Percentiles rank a stretch among this genome's conserved stretches.
Evolutionary conservation across 2,113 vertebrate genomes (phyloP).

Genomic region (Pyrgilauda ruficollis): DNA sequence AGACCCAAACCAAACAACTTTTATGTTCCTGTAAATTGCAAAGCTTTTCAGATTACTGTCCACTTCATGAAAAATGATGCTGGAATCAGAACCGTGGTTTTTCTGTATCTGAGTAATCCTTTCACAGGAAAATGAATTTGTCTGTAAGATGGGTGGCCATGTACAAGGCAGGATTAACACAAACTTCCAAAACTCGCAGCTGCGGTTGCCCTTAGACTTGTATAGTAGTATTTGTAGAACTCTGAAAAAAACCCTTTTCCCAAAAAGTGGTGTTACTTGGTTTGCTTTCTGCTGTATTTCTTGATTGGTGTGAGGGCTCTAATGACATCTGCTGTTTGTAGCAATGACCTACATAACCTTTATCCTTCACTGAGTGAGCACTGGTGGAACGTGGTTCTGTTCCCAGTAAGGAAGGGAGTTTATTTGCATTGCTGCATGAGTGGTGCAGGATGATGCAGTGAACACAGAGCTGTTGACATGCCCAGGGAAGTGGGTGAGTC

Average conservation of each 20-base stretch:
- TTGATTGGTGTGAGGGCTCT: not conserved
- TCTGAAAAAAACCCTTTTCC: not conserved
- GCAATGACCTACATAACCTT: not conserved
- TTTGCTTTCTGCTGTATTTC: not conserved
- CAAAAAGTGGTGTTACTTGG: not conserved
- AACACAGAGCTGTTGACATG: not conserved
- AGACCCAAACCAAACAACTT: not conserved
- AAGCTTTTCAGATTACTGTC: not conserved
- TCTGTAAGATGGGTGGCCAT: not conserved
- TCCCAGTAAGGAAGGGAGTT: not conserved
- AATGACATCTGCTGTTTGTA: not conserved
- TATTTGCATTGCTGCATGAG: not conserved
- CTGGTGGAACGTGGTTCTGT: accelerated
- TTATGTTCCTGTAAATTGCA: not conserved
- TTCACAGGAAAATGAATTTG: not conserved
- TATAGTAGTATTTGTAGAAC: not conserved
- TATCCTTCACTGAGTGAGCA: not conserved
- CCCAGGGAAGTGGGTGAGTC: not conserved
- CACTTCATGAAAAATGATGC: not conserved
- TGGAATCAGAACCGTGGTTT: not conserved
- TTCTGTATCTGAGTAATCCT: not conserved
- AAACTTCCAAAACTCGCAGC: not conserved
- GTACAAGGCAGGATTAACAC: not conserved
- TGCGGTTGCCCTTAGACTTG: not conserved
- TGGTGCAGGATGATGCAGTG: not conserved